Evolutionary conservation across 2,113 vertebrate species (phyloP).

Genomic region (Platysternon megacephalum): DNA sequence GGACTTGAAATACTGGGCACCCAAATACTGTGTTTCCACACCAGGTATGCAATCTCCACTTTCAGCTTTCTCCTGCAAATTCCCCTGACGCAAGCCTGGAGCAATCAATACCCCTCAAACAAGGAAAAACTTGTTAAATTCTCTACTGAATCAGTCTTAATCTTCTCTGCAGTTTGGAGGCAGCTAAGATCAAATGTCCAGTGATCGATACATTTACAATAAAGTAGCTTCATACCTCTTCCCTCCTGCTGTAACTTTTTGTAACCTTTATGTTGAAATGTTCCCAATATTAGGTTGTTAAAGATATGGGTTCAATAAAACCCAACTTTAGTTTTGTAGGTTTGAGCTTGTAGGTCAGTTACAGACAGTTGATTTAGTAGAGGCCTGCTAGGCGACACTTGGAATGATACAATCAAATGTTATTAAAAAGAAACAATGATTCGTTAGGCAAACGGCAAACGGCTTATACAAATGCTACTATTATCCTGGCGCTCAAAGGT

Average conservation of each 20-base stretch:
- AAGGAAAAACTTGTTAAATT: not conserved
- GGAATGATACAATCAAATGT: not conserved
- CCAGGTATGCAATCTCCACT: not conserved
- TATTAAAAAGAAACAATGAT: not conserved
- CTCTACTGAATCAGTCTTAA: not conserved
- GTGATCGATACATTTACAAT: not conserved
- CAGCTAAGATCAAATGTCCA: not conserved
- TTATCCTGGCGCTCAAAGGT: not conserved
- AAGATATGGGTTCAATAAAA: not conserved
- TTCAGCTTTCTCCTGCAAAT: not conserved
- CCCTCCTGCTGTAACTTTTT: not conserved
- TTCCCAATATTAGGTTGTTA: not conserved
- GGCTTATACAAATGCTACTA: not conserved
- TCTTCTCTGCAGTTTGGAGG: not conserved
- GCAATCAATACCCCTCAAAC: not conserved
- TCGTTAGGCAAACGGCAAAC: not conserved
- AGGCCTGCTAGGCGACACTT: not conserved
- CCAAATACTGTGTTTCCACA: fast-evolving
- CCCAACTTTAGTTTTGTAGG: not conserved
- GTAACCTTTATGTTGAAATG: not conserved
- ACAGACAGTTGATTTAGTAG: not conserved
- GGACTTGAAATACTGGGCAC: too few species aligned
- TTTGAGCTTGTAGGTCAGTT: not conserved
- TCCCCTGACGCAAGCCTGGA: not conserved
- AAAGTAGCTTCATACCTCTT: not conserved